Conservation (phyloP, 1,140 invertebrate genomes). For the Drosophila sucinea region DNA sequence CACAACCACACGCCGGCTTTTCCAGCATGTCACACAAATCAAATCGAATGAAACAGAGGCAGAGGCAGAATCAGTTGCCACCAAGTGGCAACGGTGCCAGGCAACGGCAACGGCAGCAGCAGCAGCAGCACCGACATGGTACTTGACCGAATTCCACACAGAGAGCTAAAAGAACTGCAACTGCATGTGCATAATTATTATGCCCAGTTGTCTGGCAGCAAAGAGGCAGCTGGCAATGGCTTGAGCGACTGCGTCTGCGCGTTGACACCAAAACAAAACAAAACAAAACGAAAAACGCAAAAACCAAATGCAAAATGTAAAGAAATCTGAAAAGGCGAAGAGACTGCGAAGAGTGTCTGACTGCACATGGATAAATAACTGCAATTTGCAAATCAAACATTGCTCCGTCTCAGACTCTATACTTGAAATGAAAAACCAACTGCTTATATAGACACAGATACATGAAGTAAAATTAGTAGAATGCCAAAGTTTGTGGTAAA, state of each 20-base stretch:
- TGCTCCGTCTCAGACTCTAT: constrained; percentile 13
- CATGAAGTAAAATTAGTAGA: constrained; percentile 25
- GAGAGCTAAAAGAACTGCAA: constrained; percentile 15
- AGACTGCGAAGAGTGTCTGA: neutral
- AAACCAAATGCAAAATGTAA: constrained; percentile 1
- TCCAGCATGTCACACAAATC: constrained; percentile 74
- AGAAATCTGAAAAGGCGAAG: constrained; percentile 1
- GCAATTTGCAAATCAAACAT: constrained; percentile 60
- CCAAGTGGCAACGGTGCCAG: constrained; percentile 23
- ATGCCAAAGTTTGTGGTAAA: constrained; percentile 29
- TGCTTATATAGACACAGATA: neutral
- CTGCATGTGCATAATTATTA: constrained; percentile 70
- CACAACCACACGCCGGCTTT: constrained; percentile 55
- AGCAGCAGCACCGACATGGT: constrained; percentile 39
- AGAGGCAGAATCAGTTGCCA: constrained; percentile 37
- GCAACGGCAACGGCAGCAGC: constrained; percentile 27
- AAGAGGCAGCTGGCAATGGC: constrained; percentile 14
- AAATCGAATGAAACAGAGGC: constrained; percentile 62
- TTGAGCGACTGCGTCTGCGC: constrained; percentile 38
- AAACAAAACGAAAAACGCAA: neutral
- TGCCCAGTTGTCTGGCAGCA: constrained; percentile 47
- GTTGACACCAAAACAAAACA: constrained; percentile 39
- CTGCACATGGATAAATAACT: constrained; percentile 25
- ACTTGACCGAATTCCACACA: constrained; percentile 74
- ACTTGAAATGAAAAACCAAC: constrained; percentile 5